phyloP scores from a whole-genome alignment of 2,888 invertebrate genomes.

The Bellardia bayeri region DNA sequence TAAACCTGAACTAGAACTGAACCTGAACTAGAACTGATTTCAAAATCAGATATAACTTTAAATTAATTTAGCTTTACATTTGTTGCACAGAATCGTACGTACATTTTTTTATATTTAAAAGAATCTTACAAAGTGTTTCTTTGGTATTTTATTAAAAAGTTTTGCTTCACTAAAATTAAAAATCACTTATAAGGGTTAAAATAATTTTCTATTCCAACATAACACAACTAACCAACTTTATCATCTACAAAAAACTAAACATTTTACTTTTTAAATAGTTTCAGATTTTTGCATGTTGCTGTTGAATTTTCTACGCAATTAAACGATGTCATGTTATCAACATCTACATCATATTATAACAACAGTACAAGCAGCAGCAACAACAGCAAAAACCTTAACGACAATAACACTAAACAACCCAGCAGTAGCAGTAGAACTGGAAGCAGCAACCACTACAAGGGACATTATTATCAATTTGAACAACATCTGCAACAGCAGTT shows the following conservation, averaged over 20 bases:
- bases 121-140: too few species aligned
- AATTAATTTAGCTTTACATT: too few species aligned
- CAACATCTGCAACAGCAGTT: slow-evolving; percentile 58
- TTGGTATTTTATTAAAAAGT: too few species aligned
- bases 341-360: slow-evolving; percentile 68
- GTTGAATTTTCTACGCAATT: slow-evolving; percentile 59
- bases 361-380: slow-evolving; percentile 57
- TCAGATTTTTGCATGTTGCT: slow-evolving; percentile 65
- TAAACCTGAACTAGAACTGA: too few species aligned
- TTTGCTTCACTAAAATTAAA: not conserved
- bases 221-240: not conserved
- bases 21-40: too few species aligned
- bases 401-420: slow-evolving; percentile 58
- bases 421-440: not conserved
- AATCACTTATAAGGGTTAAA: slow-evolving; percentile 29
- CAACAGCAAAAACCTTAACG: slow-evolving; percentile 47
- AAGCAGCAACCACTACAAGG: slow-evolving; percentile 48
- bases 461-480: slow-evolving; percentile 63
- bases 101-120: too few species aligned
- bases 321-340: slow-evolving; percentile 75
- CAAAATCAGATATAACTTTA: too few species aligned
- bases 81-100: too few species aligned
- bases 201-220: not conserved
- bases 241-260: not conserved
- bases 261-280: slow-evolving; percentile 51